A percentile compares a stretch with the other conserved stretches of the same genome.
These are phyloP conservation scores for Quiscalus mexicanus DNA, from an alignment of 2,113 vertebrate genomes.

Conservation along the genomic window DNA sequence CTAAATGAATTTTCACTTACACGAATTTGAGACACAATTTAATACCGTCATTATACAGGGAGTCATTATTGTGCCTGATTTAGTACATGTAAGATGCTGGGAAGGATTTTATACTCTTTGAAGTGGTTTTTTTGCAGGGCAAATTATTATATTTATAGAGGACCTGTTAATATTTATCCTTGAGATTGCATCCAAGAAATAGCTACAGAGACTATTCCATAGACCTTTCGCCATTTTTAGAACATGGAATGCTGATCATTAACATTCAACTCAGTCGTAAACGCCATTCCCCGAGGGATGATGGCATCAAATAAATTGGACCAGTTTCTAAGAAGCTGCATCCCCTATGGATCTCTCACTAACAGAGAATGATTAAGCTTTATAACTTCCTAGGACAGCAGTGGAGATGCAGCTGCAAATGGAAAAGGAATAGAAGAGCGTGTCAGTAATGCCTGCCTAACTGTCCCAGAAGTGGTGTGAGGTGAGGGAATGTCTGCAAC, in stretches of 20 bases:
- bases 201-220: constrained; percentile 1
- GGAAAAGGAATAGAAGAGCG: background rate
- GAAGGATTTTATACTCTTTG: constrained; percentile 23
- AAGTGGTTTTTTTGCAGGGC: background rate
- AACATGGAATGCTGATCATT: constrained; percentile 24
- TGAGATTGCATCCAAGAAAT: constrained; percentile 22
- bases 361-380: background rate
- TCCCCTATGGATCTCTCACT: background rate
- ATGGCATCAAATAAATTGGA: constrained; percentile 24
- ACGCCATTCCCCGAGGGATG: background rate
- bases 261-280: constrained; percentile 29
- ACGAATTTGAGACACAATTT: background rate
- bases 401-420: background rate
- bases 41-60: background rate
- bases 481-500: background rate
- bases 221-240: constrained; percentile 48
- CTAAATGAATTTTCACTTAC: constrained; percentile 36
- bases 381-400: background rate
- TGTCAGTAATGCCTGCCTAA: accelerated
- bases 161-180: constrained; percentile 58
- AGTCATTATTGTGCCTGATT: background rate
- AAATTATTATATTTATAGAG: constrained; percentile 47
- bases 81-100: background rate
- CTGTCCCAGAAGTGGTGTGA: background rate
- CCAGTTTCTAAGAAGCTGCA: background rate